A percentile compares a stretch with the other conserved stretches of the same genome.
Evolutionary conservation across 2,797 vertebrate genomes (phyloP).

Genomic region (Sciurus vulgaris): DNA sequence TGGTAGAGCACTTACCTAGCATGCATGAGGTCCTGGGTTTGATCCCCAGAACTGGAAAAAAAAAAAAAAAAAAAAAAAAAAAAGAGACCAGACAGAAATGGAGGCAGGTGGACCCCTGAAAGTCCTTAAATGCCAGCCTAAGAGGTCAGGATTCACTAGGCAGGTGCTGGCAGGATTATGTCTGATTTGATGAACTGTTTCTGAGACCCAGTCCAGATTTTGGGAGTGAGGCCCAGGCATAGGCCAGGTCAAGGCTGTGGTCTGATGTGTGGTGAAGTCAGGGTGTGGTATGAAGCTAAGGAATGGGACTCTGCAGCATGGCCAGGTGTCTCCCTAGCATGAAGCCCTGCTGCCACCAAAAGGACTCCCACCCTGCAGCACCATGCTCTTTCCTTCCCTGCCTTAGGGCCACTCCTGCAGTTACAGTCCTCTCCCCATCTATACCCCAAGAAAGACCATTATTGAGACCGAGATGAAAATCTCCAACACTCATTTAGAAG

Average conservation of each 20-base stretch:
- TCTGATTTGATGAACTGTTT: background rate
- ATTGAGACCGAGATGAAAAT: background rate
- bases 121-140: background rate
- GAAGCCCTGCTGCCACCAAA: background rate
- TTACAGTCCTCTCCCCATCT: background rate
- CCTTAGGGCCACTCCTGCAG: background rate
- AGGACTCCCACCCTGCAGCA: background rate
- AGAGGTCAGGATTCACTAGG: background rate
- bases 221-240: background rate
- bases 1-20: too few relatives aligned
- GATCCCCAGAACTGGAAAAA: too few relatives aligned
- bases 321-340: background rate
- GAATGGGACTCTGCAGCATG: background rate
- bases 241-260: background rate
- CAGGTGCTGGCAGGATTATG: background rate
- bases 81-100: background rate
- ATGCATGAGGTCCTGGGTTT: too few relatives aligned
- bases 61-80: background rate
- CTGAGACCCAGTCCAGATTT: background rate
- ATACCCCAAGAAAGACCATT: background rate
- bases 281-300: too few relatives aligned
- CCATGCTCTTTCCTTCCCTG: too few relatives aligned
- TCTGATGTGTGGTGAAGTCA: background rate
- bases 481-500: background rate
- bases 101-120: background rate